Percentiles rank a stretch among this genome's conserved stretches.
These are phyloP conservation scores for Ormyrus labotus DNA, from an alignment of 2,888 invertebrate species.

Conservation along the genomic window DNA sequence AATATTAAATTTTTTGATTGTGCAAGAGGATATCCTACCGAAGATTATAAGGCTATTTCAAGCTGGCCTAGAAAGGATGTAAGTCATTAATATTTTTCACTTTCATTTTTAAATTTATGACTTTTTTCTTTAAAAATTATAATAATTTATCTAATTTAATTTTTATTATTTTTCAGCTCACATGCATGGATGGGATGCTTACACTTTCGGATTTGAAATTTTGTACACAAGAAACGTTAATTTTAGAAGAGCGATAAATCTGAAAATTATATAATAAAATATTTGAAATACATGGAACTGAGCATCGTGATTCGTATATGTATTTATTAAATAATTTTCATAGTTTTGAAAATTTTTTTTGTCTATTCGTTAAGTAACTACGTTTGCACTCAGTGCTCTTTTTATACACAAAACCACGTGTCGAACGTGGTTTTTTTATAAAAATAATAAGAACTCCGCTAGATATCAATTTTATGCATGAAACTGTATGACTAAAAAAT, in stretches of 20 bases:
- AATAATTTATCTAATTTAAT: conserved; percentile 6
- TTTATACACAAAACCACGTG: conserved; percentile 64
- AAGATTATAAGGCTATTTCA: conserved; percentile 93
- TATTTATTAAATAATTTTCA: conserved; percentile 73
- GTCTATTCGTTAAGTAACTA: conserved; percentile 65
- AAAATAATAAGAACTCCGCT: conserved; percentile 61
- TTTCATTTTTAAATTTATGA: background rate
- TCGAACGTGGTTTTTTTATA: conserved; percentile 69
- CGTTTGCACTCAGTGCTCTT: conserved; percentile 67
- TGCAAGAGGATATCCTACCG: conserved; percentile 91
- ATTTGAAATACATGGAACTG: conserved; percentile 64
- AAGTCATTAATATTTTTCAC: conserved; percentile 76
- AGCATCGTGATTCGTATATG: conserved; percentile 71
- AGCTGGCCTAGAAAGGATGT: conserved; percentile 97
- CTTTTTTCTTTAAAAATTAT: background rate
- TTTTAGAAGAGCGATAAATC: conserved; percentile 93
- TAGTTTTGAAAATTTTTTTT: conserved; percentile 65
- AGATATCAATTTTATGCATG: conserved; percentile 63
- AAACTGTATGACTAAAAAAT: conserved; percentile 66
- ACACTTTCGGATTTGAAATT: conserved; percentile 90
- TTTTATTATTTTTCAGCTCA: conserved; percentile 79
- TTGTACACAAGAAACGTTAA: conserved; percentile 95
- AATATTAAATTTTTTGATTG: conserved; percentile 90
- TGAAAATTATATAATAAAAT: conserved; percentile 62
- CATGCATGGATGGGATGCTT: conserved; percentile 84